Conservation (phyloP, 2,113 vertebrate species). For the Prunella fulvescens region DNA sequence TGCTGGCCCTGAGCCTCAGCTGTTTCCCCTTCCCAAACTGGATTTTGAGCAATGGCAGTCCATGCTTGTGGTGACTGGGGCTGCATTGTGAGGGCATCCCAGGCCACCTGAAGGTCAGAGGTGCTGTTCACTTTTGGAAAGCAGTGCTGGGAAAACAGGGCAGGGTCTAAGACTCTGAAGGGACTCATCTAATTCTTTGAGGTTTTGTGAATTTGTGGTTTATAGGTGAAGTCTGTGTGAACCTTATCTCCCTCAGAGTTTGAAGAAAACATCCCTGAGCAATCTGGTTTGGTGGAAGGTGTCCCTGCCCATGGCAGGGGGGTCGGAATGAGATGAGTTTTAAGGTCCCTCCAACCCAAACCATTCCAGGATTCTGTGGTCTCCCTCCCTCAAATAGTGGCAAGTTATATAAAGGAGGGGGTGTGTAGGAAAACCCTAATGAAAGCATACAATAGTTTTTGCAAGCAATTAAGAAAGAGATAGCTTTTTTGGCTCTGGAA, state of each 20-base stretch:
- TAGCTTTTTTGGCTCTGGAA: neutral
- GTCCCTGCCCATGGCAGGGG: neutral
- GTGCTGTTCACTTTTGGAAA: neutral
- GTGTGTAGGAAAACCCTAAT: neutral
- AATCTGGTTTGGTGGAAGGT: neutral
- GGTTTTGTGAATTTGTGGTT: neutral
- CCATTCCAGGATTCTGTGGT: neutral
- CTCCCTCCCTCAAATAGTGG: neutral
- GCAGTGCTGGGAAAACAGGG: neutral
- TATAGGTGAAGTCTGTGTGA: neutral
- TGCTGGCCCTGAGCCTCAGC: neutral
- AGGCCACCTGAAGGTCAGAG: fast-evolving
- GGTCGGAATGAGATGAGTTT: neutral
- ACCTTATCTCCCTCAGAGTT: neutral
- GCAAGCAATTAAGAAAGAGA: slow-evolving; percentile 5
- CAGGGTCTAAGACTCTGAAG: neutral
- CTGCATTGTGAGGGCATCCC: neutral
- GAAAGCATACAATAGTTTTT: neutral
- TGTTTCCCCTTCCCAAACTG: neutral
- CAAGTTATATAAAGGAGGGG: neutral
- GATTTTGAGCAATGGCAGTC: neutral
- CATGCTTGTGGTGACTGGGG: too few species aligned
- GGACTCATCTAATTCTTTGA: neutral
- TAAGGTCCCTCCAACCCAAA: neutral
- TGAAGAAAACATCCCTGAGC: neutral